Evolutionary conservation across 2,797 vertebrate genomes (phyloP).

Genomic region (Microcaecilia unicolor): DNA sequence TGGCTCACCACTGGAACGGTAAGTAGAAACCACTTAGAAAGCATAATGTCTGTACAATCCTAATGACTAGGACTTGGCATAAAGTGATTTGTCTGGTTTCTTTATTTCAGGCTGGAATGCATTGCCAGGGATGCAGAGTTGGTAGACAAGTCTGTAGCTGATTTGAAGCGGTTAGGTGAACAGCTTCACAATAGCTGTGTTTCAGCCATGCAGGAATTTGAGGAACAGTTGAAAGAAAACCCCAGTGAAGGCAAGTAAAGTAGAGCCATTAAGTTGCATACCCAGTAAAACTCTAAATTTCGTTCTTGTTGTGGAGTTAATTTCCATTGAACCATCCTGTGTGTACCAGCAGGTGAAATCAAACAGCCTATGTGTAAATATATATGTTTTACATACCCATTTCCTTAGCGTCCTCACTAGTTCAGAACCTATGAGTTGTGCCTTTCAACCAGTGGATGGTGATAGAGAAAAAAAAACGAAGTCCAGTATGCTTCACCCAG

Average conservation of each 20-base stretch:
- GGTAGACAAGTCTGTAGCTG: conserved; percentile 93
- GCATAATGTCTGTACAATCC: too few species aligned
- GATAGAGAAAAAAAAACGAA: too few species aligned
- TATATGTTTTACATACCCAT: too few species aligned
- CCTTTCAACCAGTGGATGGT: too few species aligned
- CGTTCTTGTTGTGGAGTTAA: neutral
- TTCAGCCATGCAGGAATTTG: conserved; percentile 89
- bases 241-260: conserved; percentile 72
- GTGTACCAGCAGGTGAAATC: fast-evolving
- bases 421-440: too few species aligned
- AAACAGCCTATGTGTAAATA: neutral
- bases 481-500: too few species aligned
- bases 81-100: fast-evolving
- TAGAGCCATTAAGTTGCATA: too few species aligned
- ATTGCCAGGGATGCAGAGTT: conserved; percentile 94
- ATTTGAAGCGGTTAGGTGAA: conserved; percentile 86
- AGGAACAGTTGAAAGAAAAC: conserved; percentile 90
- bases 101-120: conserved; percentile 72
- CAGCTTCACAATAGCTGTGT: conserved; percentile 87
- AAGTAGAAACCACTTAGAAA: conserved; percentile 22
- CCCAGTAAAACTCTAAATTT: neutral
- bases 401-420: too few species aligned
- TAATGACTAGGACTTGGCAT: too few species aligned
- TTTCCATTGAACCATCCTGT: too few species aligned
- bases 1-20: conserved; percentile 90